These are phyloP conservation scores for Whitmania pigra DNA, from an alignment of 1,140 invertebrate species.

Conservation along the genomic window DNA sequence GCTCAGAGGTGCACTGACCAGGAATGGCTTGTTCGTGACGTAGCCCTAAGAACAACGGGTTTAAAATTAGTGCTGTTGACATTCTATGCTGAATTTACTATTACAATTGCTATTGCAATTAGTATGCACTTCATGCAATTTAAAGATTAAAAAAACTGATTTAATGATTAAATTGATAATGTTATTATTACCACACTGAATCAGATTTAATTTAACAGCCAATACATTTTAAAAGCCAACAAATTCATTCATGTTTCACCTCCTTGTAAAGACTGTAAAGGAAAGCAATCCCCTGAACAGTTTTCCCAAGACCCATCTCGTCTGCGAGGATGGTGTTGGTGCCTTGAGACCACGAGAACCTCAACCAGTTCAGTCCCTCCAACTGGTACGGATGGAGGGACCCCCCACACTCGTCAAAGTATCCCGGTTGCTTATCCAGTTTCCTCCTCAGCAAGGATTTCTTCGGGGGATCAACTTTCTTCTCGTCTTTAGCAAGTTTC, in stretches of 20 bases:
- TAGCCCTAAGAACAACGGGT: conserved; percentile 72
- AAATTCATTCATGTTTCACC: conserved; percentile 47
- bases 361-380: conserved; percentile 60
- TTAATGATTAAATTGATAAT: no score
- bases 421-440: conserved; percentile 81
- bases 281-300: conserved; percentile 92
- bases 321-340: conserved; percentile 92
- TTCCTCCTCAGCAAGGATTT: conserved; percentile 46
- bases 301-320: conserved; percentile 99
- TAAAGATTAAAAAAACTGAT: no score
- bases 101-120: no score
- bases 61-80: conserved; percentile 45
- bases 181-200: no score
- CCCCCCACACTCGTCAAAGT: conserved; percentile 60
- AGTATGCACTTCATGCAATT: no score
- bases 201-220: no score
- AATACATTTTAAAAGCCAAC: no score
- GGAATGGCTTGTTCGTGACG: conserved; percentile 54
- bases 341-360: conserved; percentile 84
- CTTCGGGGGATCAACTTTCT: conserved; percentile 13
- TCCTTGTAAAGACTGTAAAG: conserved; percentile 91
- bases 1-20: conserved; percentile 83
- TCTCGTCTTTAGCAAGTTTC: conserved; percentile 11
- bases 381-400: conserved; percentile 89
- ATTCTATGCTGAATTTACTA: neutral